Evolutionary conservation across 1,140 invertebrate species (phyloP).

Genomic region (Drosophila kurseongensis): DNA sequence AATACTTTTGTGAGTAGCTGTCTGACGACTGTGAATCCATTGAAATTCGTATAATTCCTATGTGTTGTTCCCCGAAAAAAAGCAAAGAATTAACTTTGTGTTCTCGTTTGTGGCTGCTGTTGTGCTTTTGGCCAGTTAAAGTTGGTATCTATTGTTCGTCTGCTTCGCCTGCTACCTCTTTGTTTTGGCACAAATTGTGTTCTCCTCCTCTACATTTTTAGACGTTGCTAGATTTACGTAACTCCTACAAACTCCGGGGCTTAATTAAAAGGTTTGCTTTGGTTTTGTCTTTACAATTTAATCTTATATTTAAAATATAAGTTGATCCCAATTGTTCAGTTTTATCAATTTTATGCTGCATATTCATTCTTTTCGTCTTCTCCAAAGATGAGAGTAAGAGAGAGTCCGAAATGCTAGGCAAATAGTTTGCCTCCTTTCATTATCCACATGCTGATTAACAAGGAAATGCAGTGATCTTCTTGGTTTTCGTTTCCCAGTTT

Average conservation of each 20-base stretch:
- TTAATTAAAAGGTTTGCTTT: slow-evolving; percentile 65
- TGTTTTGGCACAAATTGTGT: slow-evolving; percentile 54
- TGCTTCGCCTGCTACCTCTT: slow-evolving; percentile 25
- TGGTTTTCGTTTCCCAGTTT: slow-evolving; percentile 16
- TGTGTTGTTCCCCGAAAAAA: slow-evolving; percentile 82
- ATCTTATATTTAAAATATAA: slow-evolving; percentile 84
- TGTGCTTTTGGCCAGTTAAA: slow-evolving; percentile 57
- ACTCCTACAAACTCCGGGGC: slow-evolving; percentile 58
- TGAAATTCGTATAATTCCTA: slow-evolving; percentile 84
- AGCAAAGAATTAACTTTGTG: slow-evolving; percentile 67
- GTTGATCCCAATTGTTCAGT: slow-evolving; percentile 85
- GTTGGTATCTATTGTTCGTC: slow-evolving; percentile 32
- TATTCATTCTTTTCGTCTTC: slow-evolving; percentile 73
- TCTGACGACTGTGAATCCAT: slow-evolving; percentile 54
- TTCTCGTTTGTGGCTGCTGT: slow-evolving; percentile 48
- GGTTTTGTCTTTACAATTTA: slow-evolving; percentile 70
- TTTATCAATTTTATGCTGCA: slow-evolving; percentile 82
- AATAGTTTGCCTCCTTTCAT: slow-evolving; percentile 14
- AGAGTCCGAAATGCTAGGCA: slow-evolving; percentile 38
- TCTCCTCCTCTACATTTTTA: slow-evolving; percentile 36
- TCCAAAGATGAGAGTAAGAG: slow-evolving; percentile 56
- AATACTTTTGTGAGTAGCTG: slow-evolving; percentile 53
- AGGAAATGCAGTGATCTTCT: slow-evolving; percentile 29
- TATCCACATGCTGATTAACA: slow-evolving; percentile 33
- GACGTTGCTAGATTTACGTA: slow-evolving; percentile 44